Evolutionary conservation across 2,113 vertebrate genomes (phyloP).

Genomic region (Jacana jacana): DNA sequence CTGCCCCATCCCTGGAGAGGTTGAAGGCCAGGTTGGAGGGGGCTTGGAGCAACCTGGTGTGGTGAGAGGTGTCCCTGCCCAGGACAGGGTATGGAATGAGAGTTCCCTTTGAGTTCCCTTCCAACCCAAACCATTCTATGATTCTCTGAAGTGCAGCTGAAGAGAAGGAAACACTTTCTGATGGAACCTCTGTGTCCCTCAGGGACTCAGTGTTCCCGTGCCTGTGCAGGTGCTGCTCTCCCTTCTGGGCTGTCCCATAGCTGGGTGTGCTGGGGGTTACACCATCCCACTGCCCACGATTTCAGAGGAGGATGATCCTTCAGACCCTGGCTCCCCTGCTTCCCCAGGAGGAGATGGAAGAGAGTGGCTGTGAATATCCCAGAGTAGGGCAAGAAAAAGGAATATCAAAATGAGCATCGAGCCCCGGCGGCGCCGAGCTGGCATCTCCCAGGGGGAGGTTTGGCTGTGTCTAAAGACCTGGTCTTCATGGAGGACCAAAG

Average conservation of each 20-base stretch:
- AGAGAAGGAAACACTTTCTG: background rate
- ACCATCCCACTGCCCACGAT: background rate
- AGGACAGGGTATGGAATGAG: too few relatives aligned
- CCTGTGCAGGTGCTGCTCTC: background rate
- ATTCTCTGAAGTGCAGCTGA: background rate
- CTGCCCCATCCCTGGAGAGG: too few relatives aligned
- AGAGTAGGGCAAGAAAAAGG: background rate
- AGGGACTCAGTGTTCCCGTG: rapidly evolving
- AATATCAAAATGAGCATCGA: background rate
- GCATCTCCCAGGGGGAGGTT: rapidly evolving
- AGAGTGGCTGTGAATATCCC: background rate
- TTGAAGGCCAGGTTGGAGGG: too few relatives aligned
- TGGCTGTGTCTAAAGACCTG: background rate
- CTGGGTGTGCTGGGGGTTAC: background rate
- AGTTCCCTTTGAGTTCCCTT: too few relatives aligned
- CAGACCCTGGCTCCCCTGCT: background rate
- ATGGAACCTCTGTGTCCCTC: background rate
- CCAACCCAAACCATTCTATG: too few relatives aligned
- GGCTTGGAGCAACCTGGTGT: too few relatives aligned
- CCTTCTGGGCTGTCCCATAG: background rate
- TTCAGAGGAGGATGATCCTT: rapidly evolving
- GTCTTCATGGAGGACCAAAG: background rate
- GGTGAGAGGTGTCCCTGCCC: too few relatives aligned
- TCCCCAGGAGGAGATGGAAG: background rate
- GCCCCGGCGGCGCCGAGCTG: background rate